These are phyloP conservation scores for Hybos culiciformis DNA, from an alignment of 2,888 invertebrate genomes.

Conservation along the genomic window DNA sequence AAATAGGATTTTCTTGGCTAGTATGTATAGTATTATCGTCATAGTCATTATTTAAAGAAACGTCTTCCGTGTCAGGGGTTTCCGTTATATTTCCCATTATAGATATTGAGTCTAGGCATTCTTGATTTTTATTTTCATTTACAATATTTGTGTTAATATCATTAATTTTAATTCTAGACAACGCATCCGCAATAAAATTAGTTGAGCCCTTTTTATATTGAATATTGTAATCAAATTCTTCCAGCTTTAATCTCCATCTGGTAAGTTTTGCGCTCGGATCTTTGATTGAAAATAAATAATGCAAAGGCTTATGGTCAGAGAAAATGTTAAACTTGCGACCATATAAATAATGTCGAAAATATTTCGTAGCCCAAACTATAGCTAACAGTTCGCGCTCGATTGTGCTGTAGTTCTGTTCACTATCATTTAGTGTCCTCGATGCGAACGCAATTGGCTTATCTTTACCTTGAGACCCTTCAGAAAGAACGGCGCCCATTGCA, in stretches of 20 bases:
- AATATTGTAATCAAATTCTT: too few relatives aligned
- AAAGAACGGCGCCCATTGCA: not conserved
- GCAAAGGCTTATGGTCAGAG: not conserved
- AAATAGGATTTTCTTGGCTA: not conserved
- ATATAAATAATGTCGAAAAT: not conserved
- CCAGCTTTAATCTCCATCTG: not conserved
- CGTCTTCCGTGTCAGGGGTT: not conserved
- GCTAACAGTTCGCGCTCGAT: not conserved
- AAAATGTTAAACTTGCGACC: not conserved
- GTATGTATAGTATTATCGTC: not conserved
- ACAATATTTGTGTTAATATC: not conserved
- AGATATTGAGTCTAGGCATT: not conserved
- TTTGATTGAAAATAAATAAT: not conserved
- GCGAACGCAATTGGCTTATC: not conserved
- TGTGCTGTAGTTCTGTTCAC: not conserved
- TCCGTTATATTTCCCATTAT: not conserved
- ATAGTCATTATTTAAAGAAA: not conserved
- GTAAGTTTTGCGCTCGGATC: not conserved
- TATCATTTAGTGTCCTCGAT: not conserved
- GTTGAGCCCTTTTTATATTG: too few relatives aligned
- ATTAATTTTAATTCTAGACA: not conserved
- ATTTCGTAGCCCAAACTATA: too few relatives aligned
- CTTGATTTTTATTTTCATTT: not conserved
- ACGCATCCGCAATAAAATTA: too few relatives aligned
- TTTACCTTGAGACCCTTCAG: too few relatives aligned